A percentile compares a stretch with the other conserved stretches of the same genome.
Conservation (phyloP, 2,797 vertebrate genomes). For the Dendrocincla tyrannina region DNA sequence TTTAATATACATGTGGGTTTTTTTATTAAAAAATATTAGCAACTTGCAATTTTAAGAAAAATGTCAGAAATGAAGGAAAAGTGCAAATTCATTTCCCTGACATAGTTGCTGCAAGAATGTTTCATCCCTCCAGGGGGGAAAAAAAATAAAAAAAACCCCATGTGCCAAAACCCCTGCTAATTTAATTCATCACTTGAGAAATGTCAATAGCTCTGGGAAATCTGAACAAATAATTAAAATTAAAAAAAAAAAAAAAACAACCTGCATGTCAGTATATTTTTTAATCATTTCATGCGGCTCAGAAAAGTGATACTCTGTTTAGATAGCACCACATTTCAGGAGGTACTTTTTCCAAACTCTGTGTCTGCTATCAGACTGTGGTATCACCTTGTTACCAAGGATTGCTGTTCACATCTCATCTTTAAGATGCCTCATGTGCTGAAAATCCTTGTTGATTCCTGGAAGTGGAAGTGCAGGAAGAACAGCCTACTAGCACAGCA, state of each 20-base stretch:
- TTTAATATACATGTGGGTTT: accelerated
- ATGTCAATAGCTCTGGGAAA: neutral
- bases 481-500: neutral
- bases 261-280: neutral
- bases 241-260: neutral
- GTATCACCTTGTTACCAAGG: neutral
- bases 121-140: neutral
- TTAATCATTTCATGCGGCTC: neutral
- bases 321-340: neutral
- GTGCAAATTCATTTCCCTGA: neutral
- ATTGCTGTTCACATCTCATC: neutral
- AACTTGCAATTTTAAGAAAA: neutral
- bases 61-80: neutral
- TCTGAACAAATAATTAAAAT: neutral
- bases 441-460: neutral
- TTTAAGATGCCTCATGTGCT: neutral
- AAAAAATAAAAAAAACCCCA: neutral
- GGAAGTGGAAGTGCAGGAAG: neutral
- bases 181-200: neutral
- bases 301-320: neutral
- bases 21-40: neutral
- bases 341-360: neutral
- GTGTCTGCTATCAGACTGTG: accelerated
- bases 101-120: neutral
- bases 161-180: neutral